A percentile compares a stretch with the other conserved stretches of the same genome.
Conservation (phyloP, 2,113 vertebrate species). For the Oreochromis spilurus region DNA sequence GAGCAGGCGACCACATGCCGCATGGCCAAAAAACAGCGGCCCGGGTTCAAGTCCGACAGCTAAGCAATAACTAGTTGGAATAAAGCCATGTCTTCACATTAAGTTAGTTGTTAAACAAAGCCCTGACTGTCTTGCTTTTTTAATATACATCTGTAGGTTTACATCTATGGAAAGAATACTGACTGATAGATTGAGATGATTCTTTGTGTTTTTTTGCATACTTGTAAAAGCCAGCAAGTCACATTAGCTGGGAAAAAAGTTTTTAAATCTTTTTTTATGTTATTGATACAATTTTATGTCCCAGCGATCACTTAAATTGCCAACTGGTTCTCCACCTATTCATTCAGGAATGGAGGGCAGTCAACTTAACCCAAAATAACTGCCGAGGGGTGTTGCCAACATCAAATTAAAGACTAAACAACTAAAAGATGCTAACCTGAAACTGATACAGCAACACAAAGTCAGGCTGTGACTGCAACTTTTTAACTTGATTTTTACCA, state of each 20-base stretch:
- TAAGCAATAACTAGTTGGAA: background rate
- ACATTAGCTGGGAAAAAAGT: background rate
- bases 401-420: constrained; percentile 4
- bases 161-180: background rate
- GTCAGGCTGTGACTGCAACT: background rate
- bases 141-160: background rate
- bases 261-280: background rate
- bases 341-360: background rate
- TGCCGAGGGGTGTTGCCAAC: background rate
- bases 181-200: background rate
- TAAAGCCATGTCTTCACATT: background rate
- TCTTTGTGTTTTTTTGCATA: background rate
- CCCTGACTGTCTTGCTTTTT: background rate
- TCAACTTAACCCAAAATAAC: background rate
- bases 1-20: background rate
- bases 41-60: background rate
- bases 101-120: background rate
- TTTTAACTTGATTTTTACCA: constrained; percentile 34
- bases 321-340: background rate
- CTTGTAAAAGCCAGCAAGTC: background rate
- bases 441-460: background rate
- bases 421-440: background rate
- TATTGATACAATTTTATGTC: background rate
- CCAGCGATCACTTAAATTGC: background rate
- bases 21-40: background rate